These are phyloP conservation scores for Isotomurus palustris DNA, from an alignment of 2,888 invertebrate genomes.

Conservation along the genomic window DNA sequence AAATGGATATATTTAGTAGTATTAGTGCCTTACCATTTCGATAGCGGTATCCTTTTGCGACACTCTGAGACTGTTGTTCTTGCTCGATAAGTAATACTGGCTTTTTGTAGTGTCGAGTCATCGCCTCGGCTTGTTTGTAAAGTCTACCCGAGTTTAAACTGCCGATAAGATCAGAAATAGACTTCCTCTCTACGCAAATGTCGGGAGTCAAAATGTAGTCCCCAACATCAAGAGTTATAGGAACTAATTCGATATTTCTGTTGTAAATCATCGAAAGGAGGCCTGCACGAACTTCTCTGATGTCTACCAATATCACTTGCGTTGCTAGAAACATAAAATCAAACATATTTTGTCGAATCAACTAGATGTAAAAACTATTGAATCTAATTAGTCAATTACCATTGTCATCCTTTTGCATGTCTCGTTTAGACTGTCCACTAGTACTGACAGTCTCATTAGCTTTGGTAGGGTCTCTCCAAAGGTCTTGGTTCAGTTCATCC, in stretches of 20 bases:
- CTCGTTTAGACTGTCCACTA: slow-evolving; percentile 55
- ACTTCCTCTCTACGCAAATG: slow-evolving; percentile 94
- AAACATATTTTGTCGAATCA: background rate
- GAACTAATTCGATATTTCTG: slow-evolving; percentile 85
- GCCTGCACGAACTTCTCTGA: slow-evolving; percentile 96
- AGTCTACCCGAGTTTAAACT: slow-evolving; percentile 91
- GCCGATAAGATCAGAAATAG: slow-evolving; percentile 90
- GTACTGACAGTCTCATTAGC: slow-evolving; percentile 56
- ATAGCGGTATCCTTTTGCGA: slow-evolving; percentile 62
- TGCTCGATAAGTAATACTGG: slow-evolving; percentile 93
- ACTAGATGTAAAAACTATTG: background rate
- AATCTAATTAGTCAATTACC: slow-evolving; percentile 49
- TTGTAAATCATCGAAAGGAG: slow-evolving; percentile 89
- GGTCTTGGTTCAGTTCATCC: slow-evolving; percentile 59
- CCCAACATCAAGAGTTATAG: slow-evolving; percentile 85
- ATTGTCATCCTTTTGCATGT: slow-evolving; percentile 53
- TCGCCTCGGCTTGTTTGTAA: slow-evolving; percentile 86
- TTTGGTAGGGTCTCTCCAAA: slow-evolving; percentile 50
- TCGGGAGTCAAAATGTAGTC: slow-evolving; percentile 89
- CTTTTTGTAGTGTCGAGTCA: slow-evolving; percentile 81
- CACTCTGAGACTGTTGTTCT: slow-evolving; percentile 86
- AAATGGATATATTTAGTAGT: background rate
- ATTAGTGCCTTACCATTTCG: slow-evolving; percentile 30
- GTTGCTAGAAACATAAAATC: slow-evolving; percentile 15
- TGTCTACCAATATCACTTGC: slow-evolving; percentile 71